A percentile compares a stretch with the other conserved stretches of the same genome.
Conservation (phyloP, 2,888 invertebrate genomes). For the Yponomeuta sedellus region DNA sequence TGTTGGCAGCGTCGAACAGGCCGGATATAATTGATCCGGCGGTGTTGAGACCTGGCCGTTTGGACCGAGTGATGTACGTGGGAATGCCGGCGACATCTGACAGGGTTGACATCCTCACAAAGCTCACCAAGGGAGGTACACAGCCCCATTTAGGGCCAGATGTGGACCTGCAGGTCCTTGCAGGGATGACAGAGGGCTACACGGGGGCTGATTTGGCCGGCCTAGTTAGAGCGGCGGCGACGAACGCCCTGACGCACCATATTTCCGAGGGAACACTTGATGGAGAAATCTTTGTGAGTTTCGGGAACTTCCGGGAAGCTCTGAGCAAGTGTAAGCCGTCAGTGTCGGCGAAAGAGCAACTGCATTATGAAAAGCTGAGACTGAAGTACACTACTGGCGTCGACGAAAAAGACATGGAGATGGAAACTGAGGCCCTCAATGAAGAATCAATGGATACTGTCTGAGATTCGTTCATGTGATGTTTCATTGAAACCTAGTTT, state of each 20-base stretch:
- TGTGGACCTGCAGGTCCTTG: slow-evolving; percentile 84
- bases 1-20: slow-evolving; percentile 97
- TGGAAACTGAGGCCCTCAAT: slow-evolving; percentile 70
- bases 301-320: slow-evolving; percentile 86
- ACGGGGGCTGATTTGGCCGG: slow-evolving; percentile 97
- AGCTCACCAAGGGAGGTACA: slow-evolving; percentile 92
- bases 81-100: slow-evolving; percentile 89
- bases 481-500: slow-evolving; percentile 32
- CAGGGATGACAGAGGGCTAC: slow-evolving; percentile 83
- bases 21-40: slow-evolving; percentile 98
- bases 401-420: slow-evolving; percentile 71
- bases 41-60: slow-evolving; percentile 89
- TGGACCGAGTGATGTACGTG: slow-evolving; percentile 93
- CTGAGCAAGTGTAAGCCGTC: slow-evolving; percentile 90
- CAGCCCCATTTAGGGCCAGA: slow-evolving; percentile 85
- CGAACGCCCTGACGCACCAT: slow-evolving; percentile 86
- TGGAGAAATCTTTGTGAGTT: slow-evolving; percentile 78
- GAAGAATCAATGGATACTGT: slow-evolving; percentile 73
- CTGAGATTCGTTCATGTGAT: slow-evolving; percentile 42
- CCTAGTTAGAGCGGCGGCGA: slow-evolving; percentile 90
- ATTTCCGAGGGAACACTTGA: slow-evolving; percentile 75
- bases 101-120: slow-evolving; percentile 90
- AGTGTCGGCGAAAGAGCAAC: slow-evolving; percentile 86
- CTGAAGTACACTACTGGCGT: slow-evolving; percentile 78
- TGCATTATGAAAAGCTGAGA: slow-evolving; percentile 85